phyloP scores from a whole-genome alignment of 2,113 vertebrate species.

The Eira barbara region DNA sequence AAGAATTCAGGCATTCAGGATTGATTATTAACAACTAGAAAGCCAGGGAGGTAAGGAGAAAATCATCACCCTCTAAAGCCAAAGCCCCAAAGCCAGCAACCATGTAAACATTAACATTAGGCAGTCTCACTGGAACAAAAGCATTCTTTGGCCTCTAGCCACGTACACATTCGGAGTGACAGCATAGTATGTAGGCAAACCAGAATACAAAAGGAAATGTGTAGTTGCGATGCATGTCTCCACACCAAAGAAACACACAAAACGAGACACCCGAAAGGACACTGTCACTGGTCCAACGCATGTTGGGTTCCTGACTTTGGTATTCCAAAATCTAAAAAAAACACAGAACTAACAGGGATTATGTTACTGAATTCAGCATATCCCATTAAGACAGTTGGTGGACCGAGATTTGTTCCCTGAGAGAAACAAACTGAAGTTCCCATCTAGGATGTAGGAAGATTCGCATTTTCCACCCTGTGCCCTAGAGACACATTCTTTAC shows the following conservation, averaged over 20 bases:
- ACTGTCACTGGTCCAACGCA: not conserved
- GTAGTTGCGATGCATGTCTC: not conserved
- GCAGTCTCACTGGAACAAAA: slow-evolving; percentile 16
- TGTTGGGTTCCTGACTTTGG: not conserved
- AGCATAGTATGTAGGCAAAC: not conserved
- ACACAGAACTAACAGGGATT: not conserved
- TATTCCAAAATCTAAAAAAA: not conserved
- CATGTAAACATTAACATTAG: slow-evolving; percentile 54
- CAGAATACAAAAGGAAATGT: not conserved
- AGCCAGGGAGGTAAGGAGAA: not conserved
- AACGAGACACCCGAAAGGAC: not conserved
- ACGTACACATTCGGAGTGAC: not conserved
- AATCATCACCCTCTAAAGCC: slow-evolving; percentile 54
- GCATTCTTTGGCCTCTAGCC: slow-evolving; percentile 29
- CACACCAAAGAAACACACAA: not conserved
- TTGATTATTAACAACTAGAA: slow-evolving; percentile 65
- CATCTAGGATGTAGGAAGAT: not conserved
- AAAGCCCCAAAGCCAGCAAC: slow-evolving; percentile 63
- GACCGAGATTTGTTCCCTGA: not conserved
- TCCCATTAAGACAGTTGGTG: not conserved
- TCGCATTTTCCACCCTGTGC: not conserved
- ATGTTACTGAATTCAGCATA: not conserved
- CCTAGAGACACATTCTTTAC: not conserved
- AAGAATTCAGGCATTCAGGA: slow-evolving; percentile 50
- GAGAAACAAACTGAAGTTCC: not conserved